Evolutionary conservation across 2,888 invertebrate species (phyloP).

Genomic region (Globia sparganii): DNA sequence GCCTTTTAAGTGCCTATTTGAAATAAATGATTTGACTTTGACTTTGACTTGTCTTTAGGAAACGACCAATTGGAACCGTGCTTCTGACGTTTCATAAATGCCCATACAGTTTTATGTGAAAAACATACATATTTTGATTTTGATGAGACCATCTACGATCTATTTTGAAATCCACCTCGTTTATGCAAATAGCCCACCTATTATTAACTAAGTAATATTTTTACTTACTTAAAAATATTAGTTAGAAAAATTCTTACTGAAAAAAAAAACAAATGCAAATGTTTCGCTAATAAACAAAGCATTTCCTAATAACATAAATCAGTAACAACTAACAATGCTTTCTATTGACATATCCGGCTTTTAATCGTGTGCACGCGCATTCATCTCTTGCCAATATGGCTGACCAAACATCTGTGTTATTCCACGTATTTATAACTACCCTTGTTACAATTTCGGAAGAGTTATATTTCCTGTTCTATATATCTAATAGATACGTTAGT

Average conservation of each 20-base stretch:
- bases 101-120: too few relatives aligned
- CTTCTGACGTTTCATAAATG: too few relatives aligned
- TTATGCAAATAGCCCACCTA: not conserved
- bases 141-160: not conserved
- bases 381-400: conserved; percentile 51
- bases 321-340: conserved; percentile 30
- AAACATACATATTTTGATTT: too few relatives aligned
- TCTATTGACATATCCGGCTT: conserved; percentile 62
- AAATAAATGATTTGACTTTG: too few relatives aligned
- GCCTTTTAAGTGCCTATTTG: too few relatives aligned
- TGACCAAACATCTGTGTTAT: conserved; percentile 38
- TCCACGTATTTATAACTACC: conserved; percentile 43
- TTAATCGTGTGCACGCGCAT: conserved; percentile 41
- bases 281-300: not conserved
- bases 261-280: not conserved
- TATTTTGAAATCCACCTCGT: not conserved
- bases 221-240: not conserved
- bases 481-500: not conserved
- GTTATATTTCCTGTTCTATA: conserved; percentile 25
- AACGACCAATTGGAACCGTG: too few relatives aligned
- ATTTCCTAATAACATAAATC: conserved; percentile 37
- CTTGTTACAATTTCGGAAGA: conserved; percentile 27
- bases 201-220: too few relatives aligned
- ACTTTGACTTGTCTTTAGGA: too few relatives aligned
- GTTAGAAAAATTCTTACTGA: not conserved